Conservation (phyloP, 2,113 vertebrate genomes). For the Cettia cetti region DNA sequence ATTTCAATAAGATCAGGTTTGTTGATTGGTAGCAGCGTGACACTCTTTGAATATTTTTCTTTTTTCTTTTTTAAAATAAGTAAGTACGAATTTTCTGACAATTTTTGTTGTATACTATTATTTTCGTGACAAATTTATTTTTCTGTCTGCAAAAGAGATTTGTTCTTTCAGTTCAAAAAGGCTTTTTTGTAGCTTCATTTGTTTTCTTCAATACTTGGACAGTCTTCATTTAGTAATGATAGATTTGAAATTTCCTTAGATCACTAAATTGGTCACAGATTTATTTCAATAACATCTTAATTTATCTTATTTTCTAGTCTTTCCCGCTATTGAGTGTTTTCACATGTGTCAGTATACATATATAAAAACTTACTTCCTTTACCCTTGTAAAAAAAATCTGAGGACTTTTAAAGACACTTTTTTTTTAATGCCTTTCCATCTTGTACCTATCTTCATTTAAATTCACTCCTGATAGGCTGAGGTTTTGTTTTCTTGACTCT, state of each 20-base stretch:
- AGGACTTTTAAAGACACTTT: neutral
- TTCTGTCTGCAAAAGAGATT: neutral
- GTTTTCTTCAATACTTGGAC: neutral
- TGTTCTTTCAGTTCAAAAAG: neutral
- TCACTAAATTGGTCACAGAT: neutral
- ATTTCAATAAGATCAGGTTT: neutral
- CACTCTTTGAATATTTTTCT: neutral
- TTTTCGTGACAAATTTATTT: neutral
- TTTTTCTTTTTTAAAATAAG: neutral
- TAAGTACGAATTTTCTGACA: neutral
- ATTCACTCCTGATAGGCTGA: neutral
- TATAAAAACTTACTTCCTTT: neutral
- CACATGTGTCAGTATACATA: neutral
- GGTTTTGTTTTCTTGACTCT: neutral
- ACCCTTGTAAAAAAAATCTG: neutral
- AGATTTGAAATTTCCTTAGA: neutral
- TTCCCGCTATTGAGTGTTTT: neutral
- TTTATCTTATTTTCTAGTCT: neutral
- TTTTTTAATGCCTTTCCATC: neutral
- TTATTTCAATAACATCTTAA: neutral
- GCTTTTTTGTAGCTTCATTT: neutral
- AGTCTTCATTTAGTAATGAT: neutral
- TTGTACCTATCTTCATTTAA: neutral
- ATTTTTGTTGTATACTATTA: neutral
- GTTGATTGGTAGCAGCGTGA: too few relatives aligned